Evolutionary conservation across 2,797 vertebrate genomes (phyloP), one percentile per base, ranked within the genome.

Genomic region (Myotis myotis): DNA sequence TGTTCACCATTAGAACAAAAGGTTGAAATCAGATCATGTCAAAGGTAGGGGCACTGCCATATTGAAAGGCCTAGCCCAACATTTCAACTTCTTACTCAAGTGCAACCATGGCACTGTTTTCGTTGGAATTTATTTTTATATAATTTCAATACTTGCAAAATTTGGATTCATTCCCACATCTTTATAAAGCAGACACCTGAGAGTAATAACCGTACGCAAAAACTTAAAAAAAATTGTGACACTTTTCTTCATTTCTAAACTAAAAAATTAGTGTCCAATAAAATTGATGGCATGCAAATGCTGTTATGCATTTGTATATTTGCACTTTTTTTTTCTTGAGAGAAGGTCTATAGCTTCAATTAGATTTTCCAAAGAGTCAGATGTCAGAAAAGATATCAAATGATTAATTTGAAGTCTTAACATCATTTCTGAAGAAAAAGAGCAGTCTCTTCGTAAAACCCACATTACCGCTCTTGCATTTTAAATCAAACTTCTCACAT

Each of bases 391-490:
- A 41, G 2, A 15, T 76, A 23, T 8, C n/a, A 16, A 72, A 25
- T 25, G 28, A 66, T 57, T 64, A n/a, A 87, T 30, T 44, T 75
- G 60, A 78, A 47, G n/a, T 33, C 33, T 79, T 85, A 47, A 90
- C 1, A 89, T 66, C 49, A 82, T 82, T 94, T 85, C 44, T 75
- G 28, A 85, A 96, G 33, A 91, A 92, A 94, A 57, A 78, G 2
- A 89, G 30, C 6, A 44, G 8, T 41, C 3, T 72, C 38, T 28
- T 23, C 19, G 76, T 15, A 12, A 91, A 89, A 80, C 4, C 10
- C 22, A 44, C 8, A 55, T 64, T 66, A 44, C 41, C 22, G 10
- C 49, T 49, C 30, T n/a, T 49, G 12, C 13, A 28, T 89, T 94
- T 82, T 87, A 89, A 83, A 28, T 51, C 28, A 70, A 75, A 62